Conservation (phyloP, 2,888 invertebrate genomes). For the Tipula vernalis region DNA sequence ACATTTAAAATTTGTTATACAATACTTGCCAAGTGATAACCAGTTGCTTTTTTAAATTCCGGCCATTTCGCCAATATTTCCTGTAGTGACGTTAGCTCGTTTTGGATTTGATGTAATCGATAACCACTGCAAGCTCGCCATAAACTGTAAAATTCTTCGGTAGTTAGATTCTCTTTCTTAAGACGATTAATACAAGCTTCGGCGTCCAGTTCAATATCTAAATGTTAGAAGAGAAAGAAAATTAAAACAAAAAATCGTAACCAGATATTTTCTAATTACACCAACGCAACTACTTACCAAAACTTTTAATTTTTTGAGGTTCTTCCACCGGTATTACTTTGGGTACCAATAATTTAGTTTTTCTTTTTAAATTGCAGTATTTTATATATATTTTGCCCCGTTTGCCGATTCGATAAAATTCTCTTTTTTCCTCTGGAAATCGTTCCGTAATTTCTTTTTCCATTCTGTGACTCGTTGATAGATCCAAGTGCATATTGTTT, state of each 20-base stretch:
- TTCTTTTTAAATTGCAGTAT: neutral
- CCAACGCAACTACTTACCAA: neutral
- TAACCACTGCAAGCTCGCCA: neutral
- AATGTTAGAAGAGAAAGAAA: neutral
- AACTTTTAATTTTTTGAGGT: neutral
- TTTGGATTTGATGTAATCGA: neutral
- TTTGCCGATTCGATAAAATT: neutral
- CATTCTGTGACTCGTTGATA: slow-evolving; percentile 16
- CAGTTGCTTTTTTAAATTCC: neutral
- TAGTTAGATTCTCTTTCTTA: neutral
- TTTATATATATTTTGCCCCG: slow-evolving; percentile 9
- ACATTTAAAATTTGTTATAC: neutral
- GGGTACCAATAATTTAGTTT: neutral
- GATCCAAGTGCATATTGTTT: slow-evolving; percentile 15
- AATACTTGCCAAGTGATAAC: neutral
- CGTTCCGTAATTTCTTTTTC: slow-evolving; percentile 18
- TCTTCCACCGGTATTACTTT: neutral
- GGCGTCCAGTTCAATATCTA: neutral
- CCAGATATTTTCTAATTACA: neutral
- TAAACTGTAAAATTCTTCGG: neutral
- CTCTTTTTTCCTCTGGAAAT: neutral
- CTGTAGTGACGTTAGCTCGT: neutral
- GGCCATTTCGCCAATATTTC: slow-evolving; percentile 8
- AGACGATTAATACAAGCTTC: neutral
- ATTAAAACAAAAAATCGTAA: neutral